Evolutionary conservation across 2,888 invertebrate genomes (phyloP).

Genomic region (Pyrocoelia pectoralis): DNA sequence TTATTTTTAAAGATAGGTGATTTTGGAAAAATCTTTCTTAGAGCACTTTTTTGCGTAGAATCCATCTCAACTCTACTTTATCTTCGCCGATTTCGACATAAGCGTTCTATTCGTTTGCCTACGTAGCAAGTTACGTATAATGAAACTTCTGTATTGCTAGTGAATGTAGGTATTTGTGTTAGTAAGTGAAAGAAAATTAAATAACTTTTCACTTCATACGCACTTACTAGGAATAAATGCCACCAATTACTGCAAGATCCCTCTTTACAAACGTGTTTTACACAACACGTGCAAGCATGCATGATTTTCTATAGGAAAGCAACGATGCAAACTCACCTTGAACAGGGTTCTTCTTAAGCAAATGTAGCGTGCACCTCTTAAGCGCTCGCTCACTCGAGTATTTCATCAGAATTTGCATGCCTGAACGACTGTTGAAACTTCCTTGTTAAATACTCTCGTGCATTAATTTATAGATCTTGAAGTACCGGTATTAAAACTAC

Average conservation of each 20-base stretch:
- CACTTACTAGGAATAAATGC: background rate
- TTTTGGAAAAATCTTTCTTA: too few species aligned
- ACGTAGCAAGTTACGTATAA: too few species aligned
- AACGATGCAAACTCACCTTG: conserved; percentile 49
- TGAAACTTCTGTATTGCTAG: too few species aligned
- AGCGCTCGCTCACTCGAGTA: conserved; percentile 49
- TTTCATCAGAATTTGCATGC: conserved; percentile 52
- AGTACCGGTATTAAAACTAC: conserved; percentile 41
- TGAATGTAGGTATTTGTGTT: conserved; percentile 10
- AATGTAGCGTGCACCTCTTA: conserved; percentile 55
- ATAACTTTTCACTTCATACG: background rate
- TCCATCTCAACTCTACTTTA: too few species aligned
- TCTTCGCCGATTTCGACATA: too few species aligned
- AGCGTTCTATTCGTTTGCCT: too few species aligned
- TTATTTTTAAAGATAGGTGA: too few species aligned
- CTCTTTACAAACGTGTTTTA: conserved; percentile 26
- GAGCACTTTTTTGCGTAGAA: too few species aligned
- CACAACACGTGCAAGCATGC: conserved; percentile 52
- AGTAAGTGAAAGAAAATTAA: conserved; percentile 8
- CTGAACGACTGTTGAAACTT: conserved; percentile 49
- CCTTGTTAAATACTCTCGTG: conserved; percentile 48
- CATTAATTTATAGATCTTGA: conserved; percentile 47
- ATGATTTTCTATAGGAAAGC: conserved; percentile 46
- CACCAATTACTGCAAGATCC: conserved; percentile 3
- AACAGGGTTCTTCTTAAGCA: conserved; percentile 51